These are phyloP conservation scores for Bombus vancouverensis DNA, from an alignment of 1,140 invertebrate genomes.

Conservation along the genomic window DNA sequence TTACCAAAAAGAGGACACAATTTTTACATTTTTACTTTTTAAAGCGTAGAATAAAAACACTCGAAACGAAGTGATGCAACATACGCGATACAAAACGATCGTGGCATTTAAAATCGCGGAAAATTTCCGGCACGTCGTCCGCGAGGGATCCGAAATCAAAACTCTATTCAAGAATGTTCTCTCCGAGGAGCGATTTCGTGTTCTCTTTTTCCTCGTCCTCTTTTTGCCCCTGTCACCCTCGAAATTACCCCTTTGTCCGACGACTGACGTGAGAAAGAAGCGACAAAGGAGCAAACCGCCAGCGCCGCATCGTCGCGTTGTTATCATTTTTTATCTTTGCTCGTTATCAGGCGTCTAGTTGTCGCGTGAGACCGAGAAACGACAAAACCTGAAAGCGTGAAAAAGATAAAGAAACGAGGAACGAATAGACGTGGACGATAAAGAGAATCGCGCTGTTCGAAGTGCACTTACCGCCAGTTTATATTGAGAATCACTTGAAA, in stretches of 20 bases:
- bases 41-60: not conserved
- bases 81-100: not conserved
- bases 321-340: conserved; percentile 51
- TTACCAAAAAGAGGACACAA: not conserved
- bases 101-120: conserved; percentile 2
- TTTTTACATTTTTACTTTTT: not conserved
- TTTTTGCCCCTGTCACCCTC: not conserved
- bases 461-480: not conserved
- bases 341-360: conserved; percentile 53
- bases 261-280: conserved; percentile 29
- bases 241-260: conserved; percentile 52
- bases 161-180: conserved; percentile 48
- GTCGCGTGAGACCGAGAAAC: conserved; percentile 3
- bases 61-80: not conserved
- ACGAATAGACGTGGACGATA: not conserved
- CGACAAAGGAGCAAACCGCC: conserved; percentile 52
- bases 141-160: conserved; percentile 54
- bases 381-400: not conserved
- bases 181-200: conserved; percentile 30
- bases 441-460: not conserved
- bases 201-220: not conserved
- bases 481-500: not conserved
- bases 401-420: not conserved
- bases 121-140: conserved; percentile 1
- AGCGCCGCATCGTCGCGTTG: conserved; percentile 11